Evolutionary conservation across 2,888 invertebrate genomes (phyloP), one percentile per base, ranked within the genome.

Genomic region (Teinopalpus imperialis): DNA sequence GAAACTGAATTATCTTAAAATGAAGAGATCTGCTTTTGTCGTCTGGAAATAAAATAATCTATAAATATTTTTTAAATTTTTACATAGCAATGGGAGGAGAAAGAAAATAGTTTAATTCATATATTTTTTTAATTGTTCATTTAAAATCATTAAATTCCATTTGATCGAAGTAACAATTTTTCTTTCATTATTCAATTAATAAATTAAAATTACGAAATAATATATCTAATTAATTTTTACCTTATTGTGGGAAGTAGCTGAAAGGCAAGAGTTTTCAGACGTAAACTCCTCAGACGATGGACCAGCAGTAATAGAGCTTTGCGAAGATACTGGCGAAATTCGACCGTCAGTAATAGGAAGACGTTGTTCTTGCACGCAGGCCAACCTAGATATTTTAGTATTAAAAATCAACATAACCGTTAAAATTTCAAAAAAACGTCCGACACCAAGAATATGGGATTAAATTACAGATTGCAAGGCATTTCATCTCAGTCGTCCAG

Each of bases 361-460:
- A 58, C 97, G 93, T 83, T 98, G 97, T 82, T 98, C 98, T 90
- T 98, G 98, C 29, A 98, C 98, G 79, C 97, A 97, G 29, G 98
- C 98, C 87, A 98, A 91, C 78, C 98, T 98, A 49, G 4, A 39
- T 16, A 1, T 21, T 20, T n/a, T n/a, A n/a, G n/a, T n/a, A n/a
- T n/a, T n/a, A n/a, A n/a, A n/a, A n/a, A n/a, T n/a, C n/a, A n/a
- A n/a, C n/a, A n/a, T n/a, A n/a, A n/a, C n/a, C n/a, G n/a, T n/a
- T n/a, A n/a, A n/a, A n/a, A n/a, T n/a, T n/a, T n/a, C n/a, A n/a
- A n/a, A n/a, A n/a, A n/a, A n/a, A n/a, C n/a, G n/a, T n/a, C n/a
- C n/a, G n/a, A n/a, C n/a, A n/a, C n/a, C n/a, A n/a, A n/a, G n/a
- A n/a, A n/a, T n/a, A n/a, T n/a, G n/a, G n/a, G n/a, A n/a, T n/a